phyloP scores from a whole-genome alignment of 2,797 vertebrate species.

The Meriones psammophilus region DNA sequence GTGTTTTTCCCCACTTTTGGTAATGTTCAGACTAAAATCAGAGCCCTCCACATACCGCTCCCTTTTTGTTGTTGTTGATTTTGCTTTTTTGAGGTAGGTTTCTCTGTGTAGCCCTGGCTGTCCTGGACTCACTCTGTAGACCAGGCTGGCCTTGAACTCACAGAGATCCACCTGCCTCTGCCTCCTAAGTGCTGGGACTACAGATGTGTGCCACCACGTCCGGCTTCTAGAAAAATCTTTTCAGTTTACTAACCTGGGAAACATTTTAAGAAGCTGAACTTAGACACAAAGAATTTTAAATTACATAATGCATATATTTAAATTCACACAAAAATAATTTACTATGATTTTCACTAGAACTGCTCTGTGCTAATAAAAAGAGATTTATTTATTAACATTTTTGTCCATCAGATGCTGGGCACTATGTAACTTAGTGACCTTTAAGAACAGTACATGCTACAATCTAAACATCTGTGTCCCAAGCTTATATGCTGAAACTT shows the following conservation, averaged over 20 bases:
- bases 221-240: not conserved
- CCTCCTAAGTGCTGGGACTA: too few relatives aligned
- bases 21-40: not conserved
- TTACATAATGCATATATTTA: constrained; percentile 11
- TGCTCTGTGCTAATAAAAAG: constrained; percentile 10
- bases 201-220: too few relatives aligned
- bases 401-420: not conserved
- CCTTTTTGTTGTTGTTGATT: not conserved
- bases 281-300: not conserved
- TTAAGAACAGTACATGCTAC: not conserved
- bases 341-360: not conserved
- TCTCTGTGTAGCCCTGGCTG: too few relatives aligned
- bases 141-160: too few relatives aligned
- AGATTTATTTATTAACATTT: constrained; percentile 38
- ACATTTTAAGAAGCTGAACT: not conserved
- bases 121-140: too few relatives aligned
- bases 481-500: not conserved
- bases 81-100: too few relatives aligned
- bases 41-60: not conserved
- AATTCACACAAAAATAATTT: constrained; percentile 20
- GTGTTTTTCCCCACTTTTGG: not conserved
- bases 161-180: too few relatives aligned
- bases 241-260: not conserved
- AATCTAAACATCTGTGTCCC: not conserved
- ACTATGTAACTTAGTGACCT: constrained; percentile 43